Evolutionary conservation across 2,113 vertebrate genomes (phyloP).

Genomic region (Ptychochromis oligacanthus): DNA sequence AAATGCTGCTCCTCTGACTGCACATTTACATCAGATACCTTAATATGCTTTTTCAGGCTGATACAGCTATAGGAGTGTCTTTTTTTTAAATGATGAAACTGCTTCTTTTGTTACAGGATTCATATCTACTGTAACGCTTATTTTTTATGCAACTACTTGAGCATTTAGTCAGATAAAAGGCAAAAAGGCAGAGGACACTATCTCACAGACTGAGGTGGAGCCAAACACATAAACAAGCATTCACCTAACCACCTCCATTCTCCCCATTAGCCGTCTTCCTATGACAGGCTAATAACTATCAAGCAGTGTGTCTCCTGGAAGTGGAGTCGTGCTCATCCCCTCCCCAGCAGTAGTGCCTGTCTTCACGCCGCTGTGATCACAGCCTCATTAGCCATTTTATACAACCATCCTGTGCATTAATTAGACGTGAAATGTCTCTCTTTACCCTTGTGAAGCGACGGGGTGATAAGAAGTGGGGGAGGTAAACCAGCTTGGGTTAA

Average conservation of each 20-base stretch:
- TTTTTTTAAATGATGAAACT: background rate
- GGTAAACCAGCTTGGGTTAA: constrained; percentile 84
- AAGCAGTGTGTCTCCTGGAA: constrained; percentile 81
- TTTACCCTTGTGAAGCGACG: constrained; percentile 84
- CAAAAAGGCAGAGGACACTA: background rate
- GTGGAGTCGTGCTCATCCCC: constrained; percentile 81
- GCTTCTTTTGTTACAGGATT: background rate
- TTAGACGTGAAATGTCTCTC: constrained; percentile 91
- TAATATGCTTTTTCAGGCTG: background rate
- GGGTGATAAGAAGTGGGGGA: constrained; percentile 58
- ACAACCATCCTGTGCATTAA: constrained; percentile 92
- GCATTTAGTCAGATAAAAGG: background rate
- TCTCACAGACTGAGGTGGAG: background rate
- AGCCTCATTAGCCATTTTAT: constrained; percentile 93
- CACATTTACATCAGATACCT: background rate
- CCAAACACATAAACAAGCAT: constrained; percentile 12
- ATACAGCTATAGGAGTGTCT: background rate
- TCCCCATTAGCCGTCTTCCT: constrained; percentile 79
- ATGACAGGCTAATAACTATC: constrained; percentile 86
- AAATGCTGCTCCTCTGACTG: background rate
- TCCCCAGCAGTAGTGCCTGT: constrained; percentile 80
- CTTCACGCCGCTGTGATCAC: constrained; percentile 93
- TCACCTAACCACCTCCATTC: constrained; percentile 24
- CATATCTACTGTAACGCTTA: background rate
- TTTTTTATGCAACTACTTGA: background rate